Evolutionary conservation across 2,113 vertebrate genomes (phyloP).

Genomic region (Dendropsophus ebraccatus): DNA sequence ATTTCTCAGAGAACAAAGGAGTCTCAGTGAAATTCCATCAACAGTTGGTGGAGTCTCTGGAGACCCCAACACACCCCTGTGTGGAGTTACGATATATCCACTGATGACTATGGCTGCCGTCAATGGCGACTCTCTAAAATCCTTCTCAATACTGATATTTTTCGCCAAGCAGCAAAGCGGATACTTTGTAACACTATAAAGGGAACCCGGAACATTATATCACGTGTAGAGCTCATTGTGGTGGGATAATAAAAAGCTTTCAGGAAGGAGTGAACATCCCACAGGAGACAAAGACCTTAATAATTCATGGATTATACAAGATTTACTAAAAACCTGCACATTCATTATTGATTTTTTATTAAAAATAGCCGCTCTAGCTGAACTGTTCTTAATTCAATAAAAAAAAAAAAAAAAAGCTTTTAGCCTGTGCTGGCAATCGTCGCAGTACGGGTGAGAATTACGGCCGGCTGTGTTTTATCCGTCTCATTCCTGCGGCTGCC

Average conservation of each 20-base stretch:
- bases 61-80: too few species aligned
- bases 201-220: slow-evolving; percentile 11
- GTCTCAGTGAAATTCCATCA: too few species aligned
- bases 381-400: slow-evolving; percentile 44
- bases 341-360: slow-evolving; percentile 57
- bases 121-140: too few species aligned
- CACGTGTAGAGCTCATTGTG: slow-evolving; percentile 19
- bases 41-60: too few species aligned
- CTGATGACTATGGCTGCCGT: too few species aligned
- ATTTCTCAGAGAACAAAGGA: too few species aligned
- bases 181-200: slow-evolving; percentile 2
- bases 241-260: slow-evolving; percentile 53
- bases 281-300: slow-evolving; percentile 16
- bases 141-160: too few species aligned
- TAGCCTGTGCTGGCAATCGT: neutral
- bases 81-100: too few species aligned
- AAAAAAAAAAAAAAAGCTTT: slow-evolving; percentile 26
- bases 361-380: slow-evolving; percentile 50
- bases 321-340: slow-evolving; percentile 52
- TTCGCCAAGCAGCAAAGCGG: neutral
- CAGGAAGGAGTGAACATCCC: slow-evolving; percentile 17
- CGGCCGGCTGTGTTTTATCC: neutral
- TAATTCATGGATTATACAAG: slow-evolving; percentile 45
- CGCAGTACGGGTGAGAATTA: neutral
- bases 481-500: neutral